A percentile compares a stretch with the other conserved stretches of the same genome.
phyloP scores from a whole-genome alignment of 2,113 vertebrate genomes.

The Erythrocercus mccallii region DNA sequence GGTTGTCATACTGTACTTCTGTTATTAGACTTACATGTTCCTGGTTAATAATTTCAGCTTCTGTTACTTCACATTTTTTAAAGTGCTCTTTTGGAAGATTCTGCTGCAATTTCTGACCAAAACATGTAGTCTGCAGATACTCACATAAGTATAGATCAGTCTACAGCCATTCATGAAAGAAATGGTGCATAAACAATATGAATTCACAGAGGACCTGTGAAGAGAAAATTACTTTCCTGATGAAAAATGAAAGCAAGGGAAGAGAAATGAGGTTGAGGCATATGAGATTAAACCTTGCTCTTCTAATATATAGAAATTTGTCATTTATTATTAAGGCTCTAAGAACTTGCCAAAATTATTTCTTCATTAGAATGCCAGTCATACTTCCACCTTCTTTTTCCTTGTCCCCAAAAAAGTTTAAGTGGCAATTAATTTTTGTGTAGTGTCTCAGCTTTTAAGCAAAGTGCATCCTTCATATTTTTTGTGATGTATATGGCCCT shows the following conservation, averaged over 20 bases:
- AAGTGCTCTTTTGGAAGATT: background rate
- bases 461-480: background rate
- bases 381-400: background rate
- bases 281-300: background rate
- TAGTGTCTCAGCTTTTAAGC: background rate
- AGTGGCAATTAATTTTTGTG: background rate
- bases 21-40: background rate
- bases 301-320: background rate
- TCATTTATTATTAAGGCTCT: background rate
- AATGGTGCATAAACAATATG: conserved; percentile 24
- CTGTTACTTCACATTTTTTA: background rate
- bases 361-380: background rate
- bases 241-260: background rate
- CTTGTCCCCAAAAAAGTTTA: background rate
- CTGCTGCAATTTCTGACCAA: background rate
- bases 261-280: background rate
- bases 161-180: background rate
- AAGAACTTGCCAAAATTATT: background rate
- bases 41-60: background rate
- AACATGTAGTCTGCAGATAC: background rate
- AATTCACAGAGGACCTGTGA: conserved; percentile 33
- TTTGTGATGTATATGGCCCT: background rate
- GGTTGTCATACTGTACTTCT: background rate
- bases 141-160: background rate
- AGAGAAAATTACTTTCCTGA: conserved; percentile 18